Evolutionary conservation across 2,888 invertebrate genomes (phyloP), one percentile per base, ranked within the genome.

Genomic region (Tenthredo notha): DNA sequence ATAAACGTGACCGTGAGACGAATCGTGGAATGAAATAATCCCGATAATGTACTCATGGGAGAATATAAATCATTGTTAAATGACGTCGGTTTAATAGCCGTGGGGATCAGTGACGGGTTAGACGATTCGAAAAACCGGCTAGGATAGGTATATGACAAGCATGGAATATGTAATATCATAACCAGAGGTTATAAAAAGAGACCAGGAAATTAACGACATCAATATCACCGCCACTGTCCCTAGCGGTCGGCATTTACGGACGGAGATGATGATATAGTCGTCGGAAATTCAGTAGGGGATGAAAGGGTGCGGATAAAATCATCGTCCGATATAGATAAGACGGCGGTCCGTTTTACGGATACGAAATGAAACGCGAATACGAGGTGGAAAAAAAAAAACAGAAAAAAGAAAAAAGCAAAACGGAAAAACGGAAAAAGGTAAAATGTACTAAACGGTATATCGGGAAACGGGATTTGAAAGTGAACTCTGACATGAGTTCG

Each of bases 141-240:
- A 25, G 25, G 21, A 25, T 25, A 67, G 33, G 5, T 4, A 21
- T 50, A 21, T n/a, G 72, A 77, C 50, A 25, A 18, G n/a, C 54
- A 18, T 29, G 77, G 77, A 77, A 77, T 77, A 77, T 50, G 77
- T 77, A 54, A 77, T 40, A 50, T 10, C 33, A 40, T 61, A 40
- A 33, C 58, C 61, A 33, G 61, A 37, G 21, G 78, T 6, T 40
- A 37, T 58, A 80, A 58, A 80, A 58, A 58, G 15, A 50, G 50
- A 5, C 58, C 78, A 58, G 37, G 21, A 58, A 80, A 80, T 80
- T 58, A 80, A 80, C 78, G 78, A 61, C 58, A n/a, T 80, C 58
- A 37, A 80, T 37, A 58, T 58, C 58, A 40, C n/a, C 78, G 61
- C 33, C 33, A 15, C 15, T 77, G 75, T 29, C 37, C 72, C 72